Evolutionary conservation across 2,888 invertebrate genomes (phyloP), one percentile per base, ranked within the genome.

Genomic region (Eupeodes latifasciatus): DNA sequence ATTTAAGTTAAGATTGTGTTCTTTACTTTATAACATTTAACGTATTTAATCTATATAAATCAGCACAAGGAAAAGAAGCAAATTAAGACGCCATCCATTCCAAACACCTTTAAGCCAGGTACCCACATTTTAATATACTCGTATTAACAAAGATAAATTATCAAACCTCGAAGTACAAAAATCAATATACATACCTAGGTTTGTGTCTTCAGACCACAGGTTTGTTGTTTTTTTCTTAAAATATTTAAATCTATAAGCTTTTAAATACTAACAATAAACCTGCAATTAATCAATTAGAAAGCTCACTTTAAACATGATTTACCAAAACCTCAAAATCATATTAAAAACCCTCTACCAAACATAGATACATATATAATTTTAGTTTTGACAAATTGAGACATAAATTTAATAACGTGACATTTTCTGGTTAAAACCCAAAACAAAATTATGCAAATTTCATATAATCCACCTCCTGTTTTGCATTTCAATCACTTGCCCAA

Each of bases 371-470:
- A 69, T 57, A 67, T 27, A 67, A 82, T 79, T 82, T 5, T 19
- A 14, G 12, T 27, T 57, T 57, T 71, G 72, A 80, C 76, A 66
- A 87, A 87, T 87, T 87, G 80, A 83, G 76, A 83, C 66, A 76
- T 84, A 84, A 83, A 83, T 80, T 82, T 69, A 53, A 12, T 53
- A 66, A 34, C 83, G 59, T 80, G 87, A 84, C 87, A 87, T 76
- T 84, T 84, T 87, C 66, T 76, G 80, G 83, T 72, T 72, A 40
- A 27, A 3, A 27, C 27, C 27, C 27, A 27, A 27, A 79, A 53
- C 86, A 51, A 87, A 87, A 87, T 80, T 87, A 87, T 87, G 86
- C 83, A 83, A 83, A 87, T 86, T 71, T 44, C 64, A 40, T 12
- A 27, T 36, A 36, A 69, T 16, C 34, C 47, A 49, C 47, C 55